Conservation (phyloP, 1,140 invertebrate genomes). For the Hermetia illucens region DNA sequence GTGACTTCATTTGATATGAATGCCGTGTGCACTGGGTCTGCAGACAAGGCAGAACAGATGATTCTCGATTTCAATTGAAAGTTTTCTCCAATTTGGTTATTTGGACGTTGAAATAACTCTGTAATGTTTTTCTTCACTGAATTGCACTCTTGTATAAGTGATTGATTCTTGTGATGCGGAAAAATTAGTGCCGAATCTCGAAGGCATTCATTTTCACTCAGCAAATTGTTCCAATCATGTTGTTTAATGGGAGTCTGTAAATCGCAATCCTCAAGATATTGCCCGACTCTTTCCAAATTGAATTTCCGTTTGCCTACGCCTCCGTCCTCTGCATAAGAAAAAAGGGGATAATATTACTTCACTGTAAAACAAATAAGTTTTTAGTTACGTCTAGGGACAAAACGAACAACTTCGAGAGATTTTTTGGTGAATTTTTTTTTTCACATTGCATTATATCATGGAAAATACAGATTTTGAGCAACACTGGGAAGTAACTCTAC, state of each 20-base stretch:
- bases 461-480: no score
- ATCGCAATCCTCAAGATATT: slow-evolving; percentile 61
- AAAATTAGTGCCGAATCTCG: slow-evolving; percentile 55
- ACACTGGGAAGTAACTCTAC: no score
- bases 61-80: slow-evolving; percentile 38
- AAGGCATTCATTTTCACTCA: slow-evolving; percentile 56
- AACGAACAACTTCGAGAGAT: no score
- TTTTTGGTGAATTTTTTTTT: not conserved
- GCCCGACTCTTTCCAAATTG: slow-evolving; percentile 77
- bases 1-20: slow-evolving; percentile 15
- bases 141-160: slow-evolving; percentile 68
- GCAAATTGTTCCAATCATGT: slow-evolving; percentile 66
- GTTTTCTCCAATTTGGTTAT: slow-evolving; percentile 44
- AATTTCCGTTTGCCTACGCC: slow-evolving; percentile 46
- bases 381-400: no score
- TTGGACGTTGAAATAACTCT: slow-evolving; percentile 54
- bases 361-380: no score
- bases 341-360: no score
- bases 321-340: slow-evolving; percentile 9
- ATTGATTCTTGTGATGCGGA: slow-evolving; percentile 57
- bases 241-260: slow-evolving; percentile 44
- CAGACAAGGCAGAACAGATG: slow-evolving; percentile 30
- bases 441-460: no score
- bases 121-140: slow-evolving; percentile 51
- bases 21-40: slow-evolving; percentile 15